phyloP scores from a whole-genome alignment of 2,113 vertebrate genomes.

The Sardina pilchardus region DNA sequence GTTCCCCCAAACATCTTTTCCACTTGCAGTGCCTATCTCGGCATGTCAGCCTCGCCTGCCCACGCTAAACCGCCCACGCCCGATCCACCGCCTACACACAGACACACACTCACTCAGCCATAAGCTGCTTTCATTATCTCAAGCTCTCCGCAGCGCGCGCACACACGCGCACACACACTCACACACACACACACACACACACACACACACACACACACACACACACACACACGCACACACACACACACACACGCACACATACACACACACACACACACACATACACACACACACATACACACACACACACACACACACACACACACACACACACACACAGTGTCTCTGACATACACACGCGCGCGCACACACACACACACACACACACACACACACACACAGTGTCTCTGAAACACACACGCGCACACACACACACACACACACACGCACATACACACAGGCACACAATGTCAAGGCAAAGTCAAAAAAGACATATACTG shows the following conservation, averaged over 20 bases:
- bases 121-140: slow-evolving; percentile 13
- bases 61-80: background rate
- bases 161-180: slow-evolving; percentile 19
- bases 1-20: background rate
- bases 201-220: slow-evolving; percentile 10
- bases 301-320: slow-evolving; percentile 22
- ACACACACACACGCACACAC: background rate
- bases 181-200: slow-evolving; percentile 19
- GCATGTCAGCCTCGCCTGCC: background rate
- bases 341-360: slow-evolving; percentile 11
- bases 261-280: slow-evolving; percentile 20
- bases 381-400: background rate
- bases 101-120: slow-evolving; percentile 4
- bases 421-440: background rate
- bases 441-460: background rate
- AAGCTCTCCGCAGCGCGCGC: slow-evolving; percentile 7
- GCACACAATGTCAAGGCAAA: slow-evolving; percentile 1
- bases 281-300: background rate
- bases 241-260: slow-evolving; percentile 15
- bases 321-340: slow-evolving; percentile 22
- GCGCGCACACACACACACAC: slow-evolving; percentile 5
- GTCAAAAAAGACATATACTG: background rate
- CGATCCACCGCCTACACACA: background rate
- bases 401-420: slow-evolving; percentile 14
- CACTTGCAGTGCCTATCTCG: background rate